phyloP scores from a whole-genome alignment of 2,888 invertebrate genomes.

The Drosophila bunnanda region DNA sequence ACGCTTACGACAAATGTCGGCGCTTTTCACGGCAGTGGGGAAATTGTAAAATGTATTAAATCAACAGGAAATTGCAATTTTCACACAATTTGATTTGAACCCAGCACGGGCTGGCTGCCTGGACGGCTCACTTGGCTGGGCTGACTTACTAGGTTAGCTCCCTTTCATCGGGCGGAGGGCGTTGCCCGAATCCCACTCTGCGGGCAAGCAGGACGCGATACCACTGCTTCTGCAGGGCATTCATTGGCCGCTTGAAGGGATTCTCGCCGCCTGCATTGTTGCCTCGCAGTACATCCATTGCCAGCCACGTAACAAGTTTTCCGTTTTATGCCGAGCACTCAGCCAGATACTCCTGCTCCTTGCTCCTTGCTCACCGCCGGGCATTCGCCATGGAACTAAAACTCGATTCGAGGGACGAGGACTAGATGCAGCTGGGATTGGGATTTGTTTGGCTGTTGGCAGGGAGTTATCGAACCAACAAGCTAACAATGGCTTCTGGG shows the following conservation, averaged over 20 bases:
- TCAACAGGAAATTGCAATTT: slow-evolving; percentile 81
- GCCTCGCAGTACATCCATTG: slow-evolving; percentile 46
- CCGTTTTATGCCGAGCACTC: slow-evolving; percentile 62
- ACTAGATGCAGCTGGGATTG: slow-evolving; percentile 38
- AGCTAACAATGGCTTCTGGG: slow-evolving; percentile 52
- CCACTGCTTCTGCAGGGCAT: slow-evolving; percentile 83
- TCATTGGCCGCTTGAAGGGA: slow-evolving; percentile 84
- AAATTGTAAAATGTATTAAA: slow-evolving; percentile 73
- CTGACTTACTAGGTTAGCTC: slow-evolving; percentile 80
- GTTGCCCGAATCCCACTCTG: slow-evolving; percentile 78
- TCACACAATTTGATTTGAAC: slow-evolving; percentile 77
- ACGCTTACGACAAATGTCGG: slow-evolving; percentile 82
- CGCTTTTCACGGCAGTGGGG: slow-evolving; percentile 52
- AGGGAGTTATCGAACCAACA: slow-evolving; percentile 77
- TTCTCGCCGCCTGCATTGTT: slow-evolving; percentile 59
- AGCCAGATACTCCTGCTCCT: slow-evolving; percentile 24
- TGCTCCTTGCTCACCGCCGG: slow-evolving; percentile 69
- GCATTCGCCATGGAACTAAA: slow-evolving; percentile 63
- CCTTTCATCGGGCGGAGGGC: slow-evolving; percentile 57
- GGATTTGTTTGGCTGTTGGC: slow-evolving; percentile 54
- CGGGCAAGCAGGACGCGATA: slow-evolving; percentile 83
- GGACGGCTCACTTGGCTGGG: slow-evolving; percentile 12
- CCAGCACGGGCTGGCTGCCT: slow-evolving; percentile 22
- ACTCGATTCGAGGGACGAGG: slow-evolving; percentile 6
- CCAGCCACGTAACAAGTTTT: slow-evolving; percentile 62